Conservation (phyloP, 2,888 invertebrate species). For the Ornithoptera alexandrae region DNA sequence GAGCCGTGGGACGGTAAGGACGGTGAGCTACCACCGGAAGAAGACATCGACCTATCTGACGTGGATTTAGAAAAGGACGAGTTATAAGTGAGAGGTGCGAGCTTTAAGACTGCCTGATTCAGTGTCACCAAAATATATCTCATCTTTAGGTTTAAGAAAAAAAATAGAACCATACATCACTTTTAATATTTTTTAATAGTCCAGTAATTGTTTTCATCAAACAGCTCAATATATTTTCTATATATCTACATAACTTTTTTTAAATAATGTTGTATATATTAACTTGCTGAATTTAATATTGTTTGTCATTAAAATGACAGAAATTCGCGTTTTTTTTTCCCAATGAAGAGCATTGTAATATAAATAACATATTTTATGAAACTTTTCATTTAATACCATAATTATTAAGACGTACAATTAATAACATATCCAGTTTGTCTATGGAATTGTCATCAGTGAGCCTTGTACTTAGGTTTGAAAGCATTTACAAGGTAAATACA, state of each 20-base stretch:
- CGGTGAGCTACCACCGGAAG: conserved; percentile 90
- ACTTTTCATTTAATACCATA: neutral
- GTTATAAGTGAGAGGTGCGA: conserved; percentile 72
- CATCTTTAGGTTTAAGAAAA: neutral
- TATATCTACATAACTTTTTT: neutral
- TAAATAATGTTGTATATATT: neutral
- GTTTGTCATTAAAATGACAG: neutral
- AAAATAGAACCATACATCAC: conserved; percentile 3
- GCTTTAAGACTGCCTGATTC: conserved; percentile 17
- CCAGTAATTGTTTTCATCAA: neutral
- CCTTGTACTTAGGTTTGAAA: conserved; percentile 5
- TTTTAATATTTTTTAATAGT: neutral
- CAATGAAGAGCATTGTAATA: neutral
- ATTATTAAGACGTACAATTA: neutral
- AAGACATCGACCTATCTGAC: conserved; percentile 95
- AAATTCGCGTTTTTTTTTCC: neutral
- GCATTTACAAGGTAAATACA: conserved; percentile 9
- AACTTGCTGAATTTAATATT: neutral
- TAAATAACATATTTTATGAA: neutral
- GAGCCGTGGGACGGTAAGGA: conserved; percentile 98
- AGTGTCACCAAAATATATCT: conserved; percentile 6
- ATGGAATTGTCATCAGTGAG: neutral
- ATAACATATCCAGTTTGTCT: conserved; percentile 16
- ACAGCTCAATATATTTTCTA: conserved; percentile 1
- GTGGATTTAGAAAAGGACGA: conserved; percentile 90